Evolutionary conservation across 1,140 invertebrate species (phyloP), one percentile per base, ranked within the genome.

Genomic region (Manduca sexta): DNA sequence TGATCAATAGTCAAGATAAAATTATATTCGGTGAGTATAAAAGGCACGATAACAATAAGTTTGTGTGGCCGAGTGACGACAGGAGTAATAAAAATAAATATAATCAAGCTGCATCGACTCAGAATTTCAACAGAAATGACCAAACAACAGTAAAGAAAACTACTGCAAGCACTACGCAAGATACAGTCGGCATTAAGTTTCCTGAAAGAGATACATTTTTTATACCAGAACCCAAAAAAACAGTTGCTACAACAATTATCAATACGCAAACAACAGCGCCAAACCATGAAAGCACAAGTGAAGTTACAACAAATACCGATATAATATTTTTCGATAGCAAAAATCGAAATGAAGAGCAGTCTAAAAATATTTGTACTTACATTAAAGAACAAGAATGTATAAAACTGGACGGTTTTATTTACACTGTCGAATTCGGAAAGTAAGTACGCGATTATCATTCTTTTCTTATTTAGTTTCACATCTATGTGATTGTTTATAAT

Each of bases 311-410:
- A 26, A 26, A 3, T 8, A 29, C 1, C 41, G 17, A 34, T 13
- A 10, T 29, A 38, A 47, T 62, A 43, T 26, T 38, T 13, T 58
- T 61, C 45, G 54, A 60, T 60, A 47, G 59, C n/a, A 60, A 55
- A 14, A 38, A 63, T 29, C 39, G 21, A 5, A 26, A 3, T 26
- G 21, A 41, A 31, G 26, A 13, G 4, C 45, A 68, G 39, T 52
- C 73, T 4, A 68, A 80, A 69, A 68, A 62, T 57, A 78, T 84
- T 49, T 81, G 80, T 34, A 72, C 67, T 12, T 78, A 72, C 49
- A 65, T 79, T 16, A 61, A 56, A 34, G 62, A 70, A 58, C 34
- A 53, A 17, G 52, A 69, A 43, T 81, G 77, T 56, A 35, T 53
- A 31, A 42, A 38, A 10, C 48, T 37, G 11, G 51, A 68, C 16